A percentile compares a stretch with the other conserved stretches of the same genome.
Evolutionary conservation across 1,140 invertebrate species (phyloP).

Genomic region (Anastrepha obliqua): DNA sequence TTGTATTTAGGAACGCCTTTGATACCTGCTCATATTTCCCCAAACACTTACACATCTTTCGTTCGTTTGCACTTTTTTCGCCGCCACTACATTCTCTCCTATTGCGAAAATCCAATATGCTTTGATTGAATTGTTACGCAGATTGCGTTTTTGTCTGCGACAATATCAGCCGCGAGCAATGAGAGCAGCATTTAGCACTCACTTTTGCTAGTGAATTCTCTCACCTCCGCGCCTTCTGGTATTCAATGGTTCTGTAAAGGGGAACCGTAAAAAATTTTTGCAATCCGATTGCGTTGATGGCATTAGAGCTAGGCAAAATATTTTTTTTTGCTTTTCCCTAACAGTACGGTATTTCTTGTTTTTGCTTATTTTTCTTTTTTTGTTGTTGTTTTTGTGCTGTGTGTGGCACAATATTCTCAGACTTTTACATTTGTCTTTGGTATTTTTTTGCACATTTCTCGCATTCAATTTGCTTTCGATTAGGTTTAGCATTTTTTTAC

Average conservation of each 20-base stretch:
- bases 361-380: neutral
- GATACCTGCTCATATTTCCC: neutral
- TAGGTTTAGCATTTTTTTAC: too few species aligned
- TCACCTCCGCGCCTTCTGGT: neutral
- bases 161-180: neutral
- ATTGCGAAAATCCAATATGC: neutral
- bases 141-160: neutral
- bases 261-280: neutral
- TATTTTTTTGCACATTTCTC: too few species aligned
- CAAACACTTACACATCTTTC: neutral
- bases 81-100: neutral
- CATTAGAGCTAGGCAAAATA: neutral
- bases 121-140: conserved; percentile 4
- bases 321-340: neutral
- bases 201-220: neutral
- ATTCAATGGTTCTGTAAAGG: neutral
- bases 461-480: too few species aligned
- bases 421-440: too few species aligned
- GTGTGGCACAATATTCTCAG: neutral
- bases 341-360: neutral
- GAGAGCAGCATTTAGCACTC: neutral
- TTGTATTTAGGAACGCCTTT: neutral
- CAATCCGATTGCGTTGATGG: neutral
- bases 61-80: too few species aligned
- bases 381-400: neutral